phyloP scores from a whole-genome alignment of 2,888 invertebrate genomes.

The Acanthosepion lycidas region DNA sequence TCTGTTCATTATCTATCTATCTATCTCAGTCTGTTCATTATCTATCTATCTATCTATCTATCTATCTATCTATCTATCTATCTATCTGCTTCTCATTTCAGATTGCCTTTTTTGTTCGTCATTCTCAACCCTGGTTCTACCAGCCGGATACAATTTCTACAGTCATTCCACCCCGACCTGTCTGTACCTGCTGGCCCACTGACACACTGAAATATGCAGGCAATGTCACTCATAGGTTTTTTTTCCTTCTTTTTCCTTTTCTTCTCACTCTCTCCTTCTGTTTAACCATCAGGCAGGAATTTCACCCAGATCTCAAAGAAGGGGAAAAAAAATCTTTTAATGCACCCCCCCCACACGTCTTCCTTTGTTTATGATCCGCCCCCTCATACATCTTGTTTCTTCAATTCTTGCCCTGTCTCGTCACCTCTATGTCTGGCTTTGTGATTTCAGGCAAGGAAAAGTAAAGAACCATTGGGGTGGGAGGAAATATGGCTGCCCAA shows the following conservation, averaged over 20 bases:
- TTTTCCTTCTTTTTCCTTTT: neutral
- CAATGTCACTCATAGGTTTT: neutral
- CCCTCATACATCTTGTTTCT: neutral
- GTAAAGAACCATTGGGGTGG: neutral
- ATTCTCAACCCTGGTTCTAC: neutral
- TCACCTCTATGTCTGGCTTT: neutral
- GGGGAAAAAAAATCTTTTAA: neutral
- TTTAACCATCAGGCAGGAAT: neutral
- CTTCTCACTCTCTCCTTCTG: neutral
- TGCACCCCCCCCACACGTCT: neutral
- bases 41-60: too few species aligned
- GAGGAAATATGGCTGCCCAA: neutral
- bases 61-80: too few species aligned
- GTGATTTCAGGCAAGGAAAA: neutral
- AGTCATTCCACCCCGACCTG: neutral
- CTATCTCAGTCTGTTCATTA: too few species aligned
- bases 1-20: too few species aligned
- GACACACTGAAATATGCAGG: conserved; percentile 22
- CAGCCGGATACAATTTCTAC: neutral
- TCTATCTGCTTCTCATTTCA: too few species aligned
- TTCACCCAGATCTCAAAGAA: too few species aligned
- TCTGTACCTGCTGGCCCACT: neutral
- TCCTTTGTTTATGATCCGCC: neutral
- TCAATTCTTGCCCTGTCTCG: neutral
- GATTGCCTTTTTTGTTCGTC: too few species aligned